phyloP scores from a whole-genome alignment of 2,888 invertebrate genomes.

The Plemyria rubiginata region DNA sequence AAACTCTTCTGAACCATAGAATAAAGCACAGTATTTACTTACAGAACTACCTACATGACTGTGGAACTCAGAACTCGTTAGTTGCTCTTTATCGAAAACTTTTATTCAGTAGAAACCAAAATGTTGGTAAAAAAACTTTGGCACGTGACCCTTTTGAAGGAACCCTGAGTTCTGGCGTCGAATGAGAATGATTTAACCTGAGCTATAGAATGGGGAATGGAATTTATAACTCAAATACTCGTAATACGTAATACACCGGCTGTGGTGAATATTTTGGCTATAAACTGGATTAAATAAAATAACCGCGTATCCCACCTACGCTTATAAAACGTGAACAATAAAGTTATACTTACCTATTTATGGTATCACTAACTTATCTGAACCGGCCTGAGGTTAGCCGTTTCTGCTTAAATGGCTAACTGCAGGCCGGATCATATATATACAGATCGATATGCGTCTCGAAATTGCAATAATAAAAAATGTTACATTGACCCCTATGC shows the following conservation, averaged over 20 bases:
- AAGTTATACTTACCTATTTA: no score
- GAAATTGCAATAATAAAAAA: no score
- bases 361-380: no score
- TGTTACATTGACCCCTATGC: no score
- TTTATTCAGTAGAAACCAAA: slow-evolving; percentile 49
- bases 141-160: slow-evolving; percentile 63
- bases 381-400: no score
- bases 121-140: slow-evolving; percentile 64
- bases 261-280: not conserved
- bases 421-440: no score
- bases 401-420: no score
- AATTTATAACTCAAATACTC: not conserved
- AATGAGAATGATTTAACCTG: slow-evolving; percentile 15
- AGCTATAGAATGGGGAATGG: not conserved
- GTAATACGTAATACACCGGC: not conserved
- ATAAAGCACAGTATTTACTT: slow-evolving; percentile 19
- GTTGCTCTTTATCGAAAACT: slow-evolving; percentile 65
- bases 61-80: slow-evolving; percentile 66
- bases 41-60: slow-evolving; percentile 45
- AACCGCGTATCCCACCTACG: no score
- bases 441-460: no score
- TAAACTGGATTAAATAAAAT: no score
- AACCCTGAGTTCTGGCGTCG: slow-evolving; percentile 8
- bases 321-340: no score
- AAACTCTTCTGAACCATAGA: slow-evolving; percentile 31